These are phyloP conservation scores for Harmothoe impar DNA, from an alignment of 2,888 invertebrate species.

Conservation along the genomic window DNA sequence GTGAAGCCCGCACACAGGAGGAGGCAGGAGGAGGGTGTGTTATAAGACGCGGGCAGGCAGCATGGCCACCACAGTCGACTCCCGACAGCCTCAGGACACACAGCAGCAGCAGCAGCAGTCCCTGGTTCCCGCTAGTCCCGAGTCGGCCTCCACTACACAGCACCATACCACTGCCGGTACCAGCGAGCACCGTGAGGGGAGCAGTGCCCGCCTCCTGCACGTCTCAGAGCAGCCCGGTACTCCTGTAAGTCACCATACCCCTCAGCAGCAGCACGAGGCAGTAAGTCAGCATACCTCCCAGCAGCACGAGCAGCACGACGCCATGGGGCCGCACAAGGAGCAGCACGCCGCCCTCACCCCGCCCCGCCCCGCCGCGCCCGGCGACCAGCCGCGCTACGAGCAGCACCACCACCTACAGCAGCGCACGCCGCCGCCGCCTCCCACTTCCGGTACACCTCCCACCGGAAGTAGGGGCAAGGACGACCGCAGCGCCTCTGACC, in stretches of 20 bases:
- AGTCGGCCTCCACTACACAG: neutral
- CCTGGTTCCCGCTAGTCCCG: neutral
- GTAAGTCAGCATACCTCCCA: neutral
- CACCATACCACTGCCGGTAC: neutral
- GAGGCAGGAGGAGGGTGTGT: neutral
- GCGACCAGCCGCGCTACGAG: neutral
- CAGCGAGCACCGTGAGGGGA: neutral
- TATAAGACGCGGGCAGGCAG: neutral
- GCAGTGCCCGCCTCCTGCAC: too few relatives aligned
- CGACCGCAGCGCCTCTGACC: neutral
- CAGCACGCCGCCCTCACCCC: neutral
- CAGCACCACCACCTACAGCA: neutral
- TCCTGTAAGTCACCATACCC: neutral
- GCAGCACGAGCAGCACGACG: neutral
- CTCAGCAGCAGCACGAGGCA: neutral
- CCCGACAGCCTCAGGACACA: neutral
- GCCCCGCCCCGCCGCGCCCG: neutral
- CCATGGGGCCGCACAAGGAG: conserved; percentile 34
- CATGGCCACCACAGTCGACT: neutral
- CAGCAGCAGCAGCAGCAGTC: neutral
- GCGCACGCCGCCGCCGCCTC: neutral
- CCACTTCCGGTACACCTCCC: neutral
- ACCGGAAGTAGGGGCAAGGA: neutral
- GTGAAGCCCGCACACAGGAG: neutral
- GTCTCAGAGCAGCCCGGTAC: neutral